Conservation (phyloP, 2,888 invertebrate genomes). For the Nephrotoma flavescens region DNA sequence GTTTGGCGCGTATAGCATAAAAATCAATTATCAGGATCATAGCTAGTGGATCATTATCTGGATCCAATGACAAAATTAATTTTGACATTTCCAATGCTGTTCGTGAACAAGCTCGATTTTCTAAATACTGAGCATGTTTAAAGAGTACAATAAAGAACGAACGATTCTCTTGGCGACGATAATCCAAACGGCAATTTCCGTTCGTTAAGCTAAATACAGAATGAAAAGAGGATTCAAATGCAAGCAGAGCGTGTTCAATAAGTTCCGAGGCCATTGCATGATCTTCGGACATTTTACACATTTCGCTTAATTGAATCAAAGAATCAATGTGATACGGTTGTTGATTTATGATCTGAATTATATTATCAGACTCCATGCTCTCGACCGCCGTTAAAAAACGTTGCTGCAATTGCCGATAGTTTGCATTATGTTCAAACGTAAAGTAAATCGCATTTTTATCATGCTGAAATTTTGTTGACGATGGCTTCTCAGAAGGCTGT, state of each 20-base stretch:
- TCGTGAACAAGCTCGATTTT: conserved; percentile 65
- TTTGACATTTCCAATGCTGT: conserved; percentile 82
- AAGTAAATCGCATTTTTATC: conserved; percentile 42
- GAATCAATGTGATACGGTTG: conserved; percentile 72
- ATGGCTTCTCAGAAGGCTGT: conserved; percentile 21
- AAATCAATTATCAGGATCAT: conserved; percentile 65
- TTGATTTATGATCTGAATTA: conserved; percentile 55
- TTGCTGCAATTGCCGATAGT: conserved; percentile 58
- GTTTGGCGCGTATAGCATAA: conserved; percentile 59
- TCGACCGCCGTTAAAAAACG: conserved; percentile 66
- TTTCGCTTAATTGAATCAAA: conserved; percentile 63
- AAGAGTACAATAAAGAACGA: conserved; percentile 67
- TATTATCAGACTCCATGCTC: conserved; percentile 60
- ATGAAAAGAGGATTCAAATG: conserved; percentile 64
- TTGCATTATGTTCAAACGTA: conserved; percentile 55
- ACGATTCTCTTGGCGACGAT: conserved; percentile 66
- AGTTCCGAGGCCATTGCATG: conserved; percentile 62
- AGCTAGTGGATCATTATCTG: conserved; percentile 62
- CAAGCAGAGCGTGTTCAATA: conserved; percentile 62
- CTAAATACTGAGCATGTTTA: conserved; percentile 63
- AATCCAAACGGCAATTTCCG: conserved; percentile 61
- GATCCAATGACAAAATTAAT: conserved; percentile 60
- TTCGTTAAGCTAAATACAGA: conserved; percentile 61
- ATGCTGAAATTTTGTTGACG: conserved; percentile 15
- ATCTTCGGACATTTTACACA: conserved; percentile 64